These are phyloP conservation scores for Phasia obesa DNA, from an alignment of 2,888 invertebrate species.

Conservation along the genomic window DNA sequence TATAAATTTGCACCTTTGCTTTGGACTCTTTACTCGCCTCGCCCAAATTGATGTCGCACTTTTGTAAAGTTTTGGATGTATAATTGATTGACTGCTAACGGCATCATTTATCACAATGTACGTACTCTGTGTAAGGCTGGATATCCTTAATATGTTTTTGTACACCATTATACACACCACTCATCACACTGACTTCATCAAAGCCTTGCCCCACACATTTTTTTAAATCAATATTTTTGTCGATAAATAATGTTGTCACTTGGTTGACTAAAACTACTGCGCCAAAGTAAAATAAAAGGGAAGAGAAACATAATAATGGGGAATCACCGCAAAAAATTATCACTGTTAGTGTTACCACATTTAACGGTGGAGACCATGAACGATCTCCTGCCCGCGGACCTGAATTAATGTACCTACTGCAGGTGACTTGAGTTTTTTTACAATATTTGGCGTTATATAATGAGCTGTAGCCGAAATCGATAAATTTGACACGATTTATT, in stretches of 20 bases:
- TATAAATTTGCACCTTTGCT: slow-evolving; percentile 27
- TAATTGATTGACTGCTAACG: slow-evolving; percentile 2
- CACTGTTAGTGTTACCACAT: no score
- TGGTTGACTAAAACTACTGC: slow-evolving; percentile 19
- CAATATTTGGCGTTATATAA: no score
- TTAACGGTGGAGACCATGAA: no score
- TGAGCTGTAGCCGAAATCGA: no score
- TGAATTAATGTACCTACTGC: no score
- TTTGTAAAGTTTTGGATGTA: neutral
- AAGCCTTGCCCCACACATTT: slow-evolving; percentile 7
- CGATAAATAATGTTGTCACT: slow-evolving; percentile 41
- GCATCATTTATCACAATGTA: slow-evolving; percentile 7
- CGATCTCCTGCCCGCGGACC: no score
- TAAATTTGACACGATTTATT: no score
- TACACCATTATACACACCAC: neutral
- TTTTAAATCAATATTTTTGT: slow-evolving; percentile 6
- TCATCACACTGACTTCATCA: slow-evolving; percentile 33
- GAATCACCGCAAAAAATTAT: no score
- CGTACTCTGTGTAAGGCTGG: slow-evolving; percentile 1
- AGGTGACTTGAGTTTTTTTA: no score
- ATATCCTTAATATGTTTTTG: slow-evolving; percentile 1
- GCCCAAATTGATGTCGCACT: slow-evolving; percentile 26
- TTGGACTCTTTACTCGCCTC: slow-evolving; percentile 18
- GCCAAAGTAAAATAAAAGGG: no score
- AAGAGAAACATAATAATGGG: no score